These are phyloP conservation scores for Plusia festucae DNA, from an alignment of 2,888 invertebrate genomes.

Conservation along the genomic window DNA sequence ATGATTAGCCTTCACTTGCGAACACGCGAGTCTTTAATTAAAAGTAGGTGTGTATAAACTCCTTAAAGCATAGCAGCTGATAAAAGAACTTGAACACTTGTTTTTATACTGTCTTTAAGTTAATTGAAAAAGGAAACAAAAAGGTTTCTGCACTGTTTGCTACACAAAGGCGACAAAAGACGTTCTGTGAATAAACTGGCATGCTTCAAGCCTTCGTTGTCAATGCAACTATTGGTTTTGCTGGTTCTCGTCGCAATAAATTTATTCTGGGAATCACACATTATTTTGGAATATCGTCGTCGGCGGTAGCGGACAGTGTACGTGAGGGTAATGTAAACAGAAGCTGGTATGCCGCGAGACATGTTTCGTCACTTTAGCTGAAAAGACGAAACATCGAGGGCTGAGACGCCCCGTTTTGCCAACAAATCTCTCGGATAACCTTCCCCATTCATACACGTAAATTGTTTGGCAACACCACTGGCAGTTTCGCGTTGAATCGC, in stretches of 20 bases:
- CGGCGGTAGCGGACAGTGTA: conserved; percentile 56
- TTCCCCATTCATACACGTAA: conserved; percentile 66
- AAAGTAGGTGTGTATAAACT: conserved; percentile 29
- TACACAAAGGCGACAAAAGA: conserved; percentile 31
- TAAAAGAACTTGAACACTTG: conserved; percentile 22
- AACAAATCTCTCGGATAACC: conserved; percentile 72
- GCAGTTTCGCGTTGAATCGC: conserved; percentile 50
- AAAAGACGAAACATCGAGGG: conserved; percentile 71
- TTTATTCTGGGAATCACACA: conserved; percentile 73
- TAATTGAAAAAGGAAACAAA: conserved; percentile 13
- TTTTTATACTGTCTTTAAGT: conserved; percentile 5
- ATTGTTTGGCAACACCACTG: conserved; percentile 64
- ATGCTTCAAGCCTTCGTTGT: conserved; percentile 41
- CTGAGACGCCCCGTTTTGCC: conserved; percentile 65
- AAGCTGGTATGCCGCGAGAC: conserved; percentile 69
- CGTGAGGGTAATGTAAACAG: conserved; percentile 82
- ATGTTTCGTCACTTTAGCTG: conserved; percentile 84
- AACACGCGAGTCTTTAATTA: conserved; percentile 45
- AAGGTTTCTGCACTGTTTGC: conserved; percentile 20
- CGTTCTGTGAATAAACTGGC: conserved; percentile 45
- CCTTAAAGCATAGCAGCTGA: not conserved
- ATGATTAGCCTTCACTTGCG: conserved; percentile 39
- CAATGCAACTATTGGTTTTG: conserved; percentile 64
- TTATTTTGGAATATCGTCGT: conserved; percentile 72
- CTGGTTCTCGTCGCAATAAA: conserved; percentile 64